Evolutionary conservation across 2,888 invertebrate genomes (phyloP).

Genomic region (Metalampra italica): DNA sequence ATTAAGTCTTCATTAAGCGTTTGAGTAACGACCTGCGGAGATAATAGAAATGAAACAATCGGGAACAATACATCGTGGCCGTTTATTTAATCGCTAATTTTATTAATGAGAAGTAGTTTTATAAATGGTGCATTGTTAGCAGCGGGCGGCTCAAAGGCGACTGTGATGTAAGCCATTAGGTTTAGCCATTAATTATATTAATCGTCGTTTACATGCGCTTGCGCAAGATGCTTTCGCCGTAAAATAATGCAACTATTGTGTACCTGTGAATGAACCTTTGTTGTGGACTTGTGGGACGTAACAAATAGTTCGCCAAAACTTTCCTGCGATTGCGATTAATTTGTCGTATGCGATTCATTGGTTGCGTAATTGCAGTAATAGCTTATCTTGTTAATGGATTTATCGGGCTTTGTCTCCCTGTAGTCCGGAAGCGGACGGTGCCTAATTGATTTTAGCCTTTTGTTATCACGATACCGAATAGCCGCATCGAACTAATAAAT

Average conservation of each 20-base stretch:
- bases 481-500: too few relatives aligned
- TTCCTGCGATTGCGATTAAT: conserved; percentile 47
- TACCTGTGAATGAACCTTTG: conserved; percentile 59
- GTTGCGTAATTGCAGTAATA: conserved; percentile 25
- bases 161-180: conserved; percentile 61
- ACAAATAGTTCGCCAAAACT: conserved; percentile 41
- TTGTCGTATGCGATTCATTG: conserved; percentile 31
- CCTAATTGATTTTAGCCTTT: background rate
- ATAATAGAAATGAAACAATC: conserved; percentile 7
- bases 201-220: conserved; percentile 60
- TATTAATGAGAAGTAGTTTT: conserved; percentile 27
- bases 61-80: conserved; percentile 3
- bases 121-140: conserved; percentile 34
- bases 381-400: conserved; percentile 20
- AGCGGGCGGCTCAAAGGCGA: conserved; percentile 33
- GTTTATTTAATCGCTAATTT: conserved; percentile 23
- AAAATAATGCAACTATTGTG: conserved; percentile 71
- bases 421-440: background rate
- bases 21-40: background rate
- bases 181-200: conserved; percentile 69
- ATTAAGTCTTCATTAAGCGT: conserved; percentile 2
- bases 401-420: conserved; percentile 1
- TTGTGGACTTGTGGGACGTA: conserved; percentile 52
- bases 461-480: background rate
- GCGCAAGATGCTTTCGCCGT: conserved; percentile 65